A percentile compares a stretch with the other conserved stretches of the same genome.
Evolutionary conservation across 2,888 invertebrate species (phyloP).

Genomic region (Eurois occulta): DNA sequence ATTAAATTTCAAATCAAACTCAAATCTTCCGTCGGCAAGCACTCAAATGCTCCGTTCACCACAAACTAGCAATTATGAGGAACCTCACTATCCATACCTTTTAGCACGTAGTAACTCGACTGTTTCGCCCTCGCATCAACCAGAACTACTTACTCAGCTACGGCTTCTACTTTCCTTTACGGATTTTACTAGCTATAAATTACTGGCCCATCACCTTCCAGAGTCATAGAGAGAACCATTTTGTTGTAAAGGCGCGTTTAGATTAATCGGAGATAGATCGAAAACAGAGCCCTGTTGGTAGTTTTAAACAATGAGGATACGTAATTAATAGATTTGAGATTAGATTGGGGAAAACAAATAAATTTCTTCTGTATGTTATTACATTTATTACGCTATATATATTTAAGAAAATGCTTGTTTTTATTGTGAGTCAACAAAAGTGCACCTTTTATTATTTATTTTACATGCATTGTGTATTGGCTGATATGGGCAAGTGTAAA

Average conservation of each 20-base stretch:
- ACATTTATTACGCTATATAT: too few species aligned
- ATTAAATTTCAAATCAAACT: constrained; percentile 29
- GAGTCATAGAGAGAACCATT: constrained; percentile 30
- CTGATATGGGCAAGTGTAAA: neutral
- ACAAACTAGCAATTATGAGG: constrained; percentile 36
- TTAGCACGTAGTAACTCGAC: constrained; percentile 52
- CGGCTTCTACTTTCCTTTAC: constrained; percentile 45
- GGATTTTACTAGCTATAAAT: constrained; percentile 59
- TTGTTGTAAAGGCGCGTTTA: constrained; percentile 33
- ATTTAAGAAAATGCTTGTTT: neutral
- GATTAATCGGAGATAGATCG: neutral
- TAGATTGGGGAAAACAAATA: neutral
- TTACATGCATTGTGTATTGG: neutral
- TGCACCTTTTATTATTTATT: neutral
- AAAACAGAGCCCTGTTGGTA: neutral
- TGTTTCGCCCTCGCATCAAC: constrained; percentile 51
- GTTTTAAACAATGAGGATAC: neutral
- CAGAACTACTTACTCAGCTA: constrained; percentile 56
- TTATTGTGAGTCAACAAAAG: neutral
- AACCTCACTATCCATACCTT: constrained; percentile 25
- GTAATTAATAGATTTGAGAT: neutral
- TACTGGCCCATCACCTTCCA: constrained; percentile 49
- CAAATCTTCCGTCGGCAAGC: neutral
- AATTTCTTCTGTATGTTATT: too few species aligned
- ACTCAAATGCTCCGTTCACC: constrained; percentile 21